Percentiles rank a stretch among this genome's conserved stretches.
phyloP scores from a whole-genome alignment of 2,888 invertebrate species.

The Hartigia nigra region DNA sequence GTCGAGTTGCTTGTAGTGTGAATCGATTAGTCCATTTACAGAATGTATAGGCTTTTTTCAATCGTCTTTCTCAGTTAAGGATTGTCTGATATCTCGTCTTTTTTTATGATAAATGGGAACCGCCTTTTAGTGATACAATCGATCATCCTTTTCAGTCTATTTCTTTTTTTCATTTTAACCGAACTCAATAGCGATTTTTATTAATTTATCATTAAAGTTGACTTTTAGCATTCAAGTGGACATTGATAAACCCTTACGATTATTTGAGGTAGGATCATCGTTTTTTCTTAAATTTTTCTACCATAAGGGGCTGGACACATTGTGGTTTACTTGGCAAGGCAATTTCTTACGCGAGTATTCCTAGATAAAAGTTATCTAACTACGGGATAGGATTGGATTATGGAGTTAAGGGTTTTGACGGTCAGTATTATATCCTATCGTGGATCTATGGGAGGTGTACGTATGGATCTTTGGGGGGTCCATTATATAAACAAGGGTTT shows the following conservation, averaged over 20 bases:
- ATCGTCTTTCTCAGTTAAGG: background rate
- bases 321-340: conserved; percentile 17
- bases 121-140: background rate
- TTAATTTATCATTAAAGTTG: too few relatives aligned
- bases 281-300: background rate
- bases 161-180: background rate
- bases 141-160: background rate
- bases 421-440: conserved; percentile 21
- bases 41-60: background rate
- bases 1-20: background rate
- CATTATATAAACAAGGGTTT: conserved; percentile 7
- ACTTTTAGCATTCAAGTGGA: background rate
- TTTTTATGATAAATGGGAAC: background rate
- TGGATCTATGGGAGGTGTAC: conserved; percentile 19
- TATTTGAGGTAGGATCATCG: background rate
- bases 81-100: background rate
- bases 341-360: conserved; percentile 14
- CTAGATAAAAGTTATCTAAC: conserved; percentile 25
- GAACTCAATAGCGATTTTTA: background rate
- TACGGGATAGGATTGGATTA: conserved; percentile 22
- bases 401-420: conserved; percentile 17
- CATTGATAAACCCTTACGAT: background rate
- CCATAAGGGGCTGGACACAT: background rate
- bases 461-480: conserved; percentile 14
- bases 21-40: background rate